Percentiles rank a stretch among this genome's conserved stretches.
phyloP scores from a whole-genome alignment of 2,797 vertebrate genomes.

The Buphagus erythrorhynchus region DNA sequence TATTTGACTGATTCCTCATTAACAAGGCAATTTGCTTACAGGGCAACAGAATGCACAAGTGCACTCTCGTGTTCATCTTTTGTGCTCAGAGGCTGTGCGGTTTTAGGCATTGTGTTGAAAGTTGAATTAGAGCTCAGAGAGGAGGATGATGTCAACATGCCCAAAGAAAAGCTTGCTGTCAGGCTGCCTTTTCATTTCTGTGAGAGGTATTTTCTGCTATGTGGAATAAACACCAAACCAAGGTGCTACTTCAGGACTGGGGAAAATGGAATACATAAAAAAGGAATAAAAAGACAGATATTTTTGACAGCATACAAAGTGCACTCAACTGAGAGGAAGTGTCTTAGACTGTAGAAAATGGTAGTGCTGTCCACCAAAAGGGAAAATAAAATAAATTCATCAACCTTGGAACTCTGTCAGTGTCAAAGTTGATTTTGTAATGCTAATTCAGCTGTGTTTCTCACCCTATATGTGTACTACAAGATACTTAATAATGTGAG shows the following conservation, averaged over 20 bases:
- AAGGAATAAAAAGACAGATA: background rate
- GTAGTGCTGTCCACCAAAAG: background rate
- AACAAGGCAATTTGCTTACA: conserved; percentile 64
- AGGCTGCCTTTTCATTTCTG: conserved; percentile 36
- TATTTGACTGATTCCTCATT: conserved; percentile 53
- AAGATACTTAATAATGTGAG: background rate
- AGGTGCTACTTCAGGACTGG: background rate
- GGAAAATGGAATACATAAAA: background rate
- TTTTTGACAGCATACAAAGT: background rate
- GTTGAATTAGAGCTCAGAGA: conserved; percentile 53
- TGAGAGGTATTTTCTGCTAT: conserved; percentile 23
- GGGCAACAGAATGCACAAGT: conserved; percentile 49
- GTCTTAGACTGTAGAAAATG: background rate
- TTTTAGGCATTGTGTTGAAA: conserved; percentile 54
- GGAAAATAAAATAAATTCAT: background rate
- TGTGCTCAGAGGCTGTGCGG: background rate
- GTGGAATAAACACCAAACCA: conserved; percentile 4
- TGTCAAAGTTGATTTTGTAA: background rate
- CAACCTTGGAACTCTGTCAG: background rate
- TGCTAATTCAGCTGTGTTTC: background rate
- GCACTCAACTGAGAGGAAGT: background rate
- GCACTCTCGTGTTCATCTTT: conserved; percentile 37
- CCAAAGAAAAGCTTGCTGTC: conserved; percentile 13
- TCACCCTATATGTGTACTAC: background rate
- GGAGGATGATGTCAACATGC: conserved; percentile 55